Evolutionary conservation across 2,888 invertebrate genomes (phyloP), one percentile per base, ranked within the genome.

Genomic region (Hydroisotoma schaefferi): DNA sequence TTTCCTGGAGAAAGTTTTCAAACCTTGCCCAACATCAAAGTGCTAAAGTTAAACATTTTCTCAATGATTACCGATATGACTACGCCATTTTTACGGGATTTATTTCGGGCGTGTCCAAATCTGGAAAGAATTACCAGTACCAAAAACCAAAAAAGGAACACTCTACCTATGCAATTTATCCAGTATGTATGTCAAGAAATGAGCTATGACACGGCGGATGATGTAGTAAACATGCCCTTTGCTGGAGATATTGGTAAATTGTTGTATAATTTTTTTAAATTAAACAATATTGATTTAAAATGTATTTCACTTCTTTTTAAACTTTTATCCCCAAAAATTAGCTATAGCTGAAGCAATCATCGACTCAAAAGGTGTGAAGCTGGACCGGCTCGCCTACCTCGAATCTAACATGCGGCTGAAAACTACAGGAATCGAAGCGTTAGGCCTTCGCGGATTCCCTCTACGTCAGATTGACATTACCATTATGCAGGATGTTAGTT

Each of bases 111-210:
- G 4, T 65, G 59, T n/a, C 63, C 63, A 23, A 68, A 68, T 53
- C 60, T 68, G 28, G 61, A 68, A 55, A 57, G 46, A 48, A 65
- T 68, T 20, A 63, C 65, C 10, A 62, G 62, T 38, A 48, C 65
- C 18, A 55, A 58, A 59, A 57, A 63, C 20, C 43, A 59, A 23
- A 68, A 61, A 38, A 55, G 57, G 37, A 67, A 61, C 40, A 63
- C 65, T 5, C 61, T 68, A 6, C 68, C 68, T 12, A 68, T 68
- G 68, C 60, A 61, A 28, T 68, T 68, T 47, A 67, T 67, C 23
- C 64, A 65, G 48, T 67, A 67, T 33, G 63, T 67, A 27, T 67
- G 67, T 47, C 58, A 60, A 43, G 62, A 65, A 25, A 63, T 64
- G 65, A 62, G 55, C 25, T 65, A 62, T 26, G 67, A 62, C 58